Percentiles rank a stretch among this genome's conserved stretches.
These are phyloP conservation scores for Drosophila elegans DNA, from an alignment of 1,140 invertebrate genomes.

Conservation along the genomic window DNA sequence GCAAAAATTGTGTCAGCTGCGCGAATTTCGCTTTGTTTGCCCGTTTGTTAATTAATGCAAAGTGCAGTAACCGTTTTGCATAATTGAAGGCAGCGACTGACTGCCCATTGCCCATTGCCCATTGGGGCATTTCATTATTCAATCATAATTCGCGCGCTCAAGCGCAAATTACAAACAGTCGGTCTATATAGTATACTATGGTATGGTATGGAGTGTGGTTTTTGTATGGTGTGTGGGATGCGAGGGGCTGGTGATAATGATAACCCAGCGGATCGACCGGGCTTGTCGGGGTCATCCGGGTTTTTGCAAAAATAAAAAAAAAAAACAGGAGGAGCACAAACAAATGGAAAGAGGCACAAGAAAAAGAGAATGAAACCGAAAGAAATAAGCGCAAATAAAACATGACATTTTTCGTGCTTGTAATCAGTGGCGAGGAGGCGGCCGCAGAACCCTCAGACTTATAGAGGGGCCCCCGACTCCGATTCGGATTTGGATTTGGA, in stretches of 20 bases:
- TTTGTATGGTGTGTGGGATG: background rate
- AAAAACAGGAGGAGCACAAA: conserved; percentile 28
- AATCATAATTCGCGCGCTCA: conserved; percentile 79
- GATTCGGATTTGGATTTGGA: background rate
- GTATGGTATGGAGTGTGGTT: background rate
- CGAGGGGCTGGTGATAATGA: conserved; percentile 46
- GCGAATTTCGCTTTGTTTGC: conserved; percentile 41
- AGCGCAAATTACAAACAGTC: conserved; percentile 68
- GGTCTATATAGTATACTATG: background rate
- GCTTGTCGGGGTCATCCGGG: conserved; percentile 66
- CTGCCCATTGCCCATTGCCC: conserved; percentile 44
- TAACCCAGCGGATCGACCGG: conserved; percentile 68
- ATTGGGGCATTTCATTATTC: conserved; percentile 74
- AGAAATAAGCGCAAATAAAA: conserved; percentile 30
- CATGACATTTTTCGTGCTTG: conserved; percentile 21
- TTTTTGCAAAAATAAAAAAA: conserved; percentile 69
- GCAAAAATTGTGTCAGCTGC: conserved; percentile 58
- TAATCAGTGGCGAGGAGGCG: conserved; percentile 63
- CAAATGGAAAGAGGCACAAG: conserved; percentile 13
- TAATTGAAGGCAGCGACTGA: conserved; percentile 65
- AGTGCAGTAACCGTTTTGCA: conserved; percentile 80
- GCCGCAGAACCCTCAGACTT: conserved; percentile 1
- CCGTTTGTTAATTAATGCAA: conserved; percentile 76
- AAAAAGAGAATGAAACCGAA: conserved; percentile 38
- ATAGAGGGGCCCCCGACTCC: conserved; percentile 15